These are phyloP conservation scores for Brachylomia viminalis DNA, from an alignment of 2,888 invertebrate genomes.

Conservation along the genomic window DNA sequence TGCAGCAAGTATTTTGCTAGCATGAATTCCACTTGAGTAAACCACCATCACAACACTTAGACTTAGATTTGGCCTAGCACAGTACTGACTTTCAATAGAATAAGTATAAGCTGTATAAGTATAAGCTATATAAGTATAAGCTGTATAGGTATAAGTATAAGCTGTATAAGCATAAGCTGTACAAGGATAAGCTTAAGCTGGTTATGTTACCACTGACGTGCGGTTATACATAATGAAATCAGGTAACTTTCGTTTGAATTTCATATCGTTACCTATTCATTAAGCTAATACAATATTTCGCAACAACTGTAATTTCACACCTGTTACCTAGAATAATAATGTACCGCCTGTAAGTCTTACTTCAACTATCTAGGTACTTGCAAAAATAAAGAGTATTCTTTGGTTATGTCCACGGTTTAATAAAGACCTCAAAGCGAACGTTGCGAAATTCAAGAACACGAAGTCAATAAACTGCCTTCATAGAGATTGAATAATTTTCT, in stretches of 20 bases:
- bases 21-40: background rate
- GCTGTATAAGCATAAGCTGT: too few species aligned
- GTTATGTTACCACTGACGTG: background rate
- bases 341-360: background rate
- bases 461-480: slow-evolving; percentile 10
- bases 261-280: background rate
- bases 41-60: background rate
- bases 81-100: background rate
- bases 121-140: background rate
- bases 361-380: background rate
- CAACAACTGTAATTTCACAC: slow-evolving; percentile 49
- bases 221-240: slow-evolving; percentile 3
- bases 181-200: background rate
- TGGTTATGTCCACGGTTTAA: slow-evolving; percentile 17
- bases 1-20: background rate
- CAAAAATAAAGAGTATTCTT: slow-evolving; percentile 22
- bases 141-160: too few species aligned
- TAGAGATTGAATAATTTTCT: background rate
- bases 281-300: slow-evolving; percentile 15
- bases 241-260: slow-evolving; percentile 7
- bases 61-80: too few species aligned
- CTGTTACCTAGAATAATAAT: slow-evolving; percentile 31
- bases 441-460: slow-evolving; percentile 10
- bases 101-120: background rate
- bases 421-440: background rate